Conservation (phyloP, 2,888 invertebrate species). For the Tricholauxania praeusta region DNA sequence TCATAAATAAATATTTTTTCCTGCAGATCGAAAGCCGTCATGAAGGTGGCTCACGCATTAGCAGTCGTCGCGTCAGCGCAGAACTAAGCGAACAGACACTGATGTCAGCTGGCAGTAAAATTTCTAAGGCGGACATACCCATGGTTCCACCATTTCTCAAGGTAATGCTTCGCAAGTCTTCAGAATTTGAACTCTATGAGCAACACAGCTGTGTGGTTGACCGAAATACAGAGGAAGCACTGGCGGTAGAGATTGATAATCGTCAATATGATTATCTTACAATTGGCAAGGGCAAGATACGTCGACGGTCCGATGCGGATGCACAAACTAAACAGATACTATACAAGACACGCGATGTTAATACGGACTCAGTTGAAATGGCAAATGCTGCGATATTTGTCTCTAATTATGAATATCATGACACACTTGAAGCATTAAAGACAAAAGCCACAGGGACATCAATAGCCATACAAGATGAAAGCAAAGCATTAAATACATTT, state of each 20-base stretch:
- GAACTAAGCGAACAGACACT: background rate
- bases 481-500: background rate
- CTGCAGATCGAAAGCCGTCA: too few species aligned
- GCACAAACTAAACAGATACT: slow-evolving; percentile 76
- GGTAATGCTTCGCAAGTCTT: slow-evolving; percentile 75
- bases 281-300: slow-evolving; percentile 75
- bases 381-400: slow-evolving; percentile 75
- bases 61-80: background rate
- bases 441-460: background rate
- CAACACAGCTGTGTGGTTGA: slow-evolving; percentile 74
- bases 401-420: slow-evolving; percentile 82
- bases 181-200: slow-evolving; percentile 74
- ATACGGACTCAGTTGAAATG: slow-evolving; percentile 70
- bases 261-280: slow-evolving; percentile 77
- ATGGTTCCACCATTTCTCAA: slow-evolving; percentile 52
- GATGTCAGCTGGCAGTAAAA: too few species aligned
- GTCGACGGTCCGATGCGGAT: slow-evolving; percentile 77
- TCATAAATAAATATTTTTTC: background rate
- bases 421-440: slow-evolving; percentile 71
- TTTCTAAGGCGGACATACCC: too few species aligned
- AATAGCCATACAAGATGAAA: background rate
- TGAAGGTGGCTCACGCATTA: background rate
- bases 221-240: slow-evolving; percentile 73
- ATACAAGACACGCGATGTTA: slow-evolving; percentile 76
- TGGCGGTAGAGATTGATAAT: slow-evolving; percentile 73